A percentile compares a stretch with the other conserved stretches of the same genome.
These are phyloP conservation scores for Arrhamphus sclerolepis DNA, from an alignment of 2,797 vertebrate species.

Conservation along the genomic window DNA sequence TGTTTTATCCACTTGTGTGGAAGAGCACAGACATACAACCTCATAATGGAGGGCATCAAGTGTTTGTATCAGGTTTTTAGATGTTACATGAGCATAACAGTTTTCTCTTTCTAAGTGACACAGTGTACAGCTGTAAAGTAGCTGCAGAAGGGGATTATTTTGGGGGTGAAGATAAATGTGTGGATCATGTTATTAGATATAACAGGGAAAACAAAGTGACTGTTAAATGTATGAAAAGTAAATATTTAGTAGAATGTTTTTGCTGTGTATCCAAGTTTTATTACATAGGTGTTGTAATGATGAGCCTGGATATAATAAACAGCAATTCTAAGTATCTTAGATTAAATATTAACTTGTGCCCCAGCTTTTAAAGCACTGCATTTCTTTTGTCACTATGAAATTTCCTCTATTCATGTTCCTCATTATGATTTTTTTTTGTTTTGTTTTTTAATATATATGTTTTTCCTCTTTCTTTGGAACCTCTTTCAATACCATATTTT, in stretches of 20 bases:
- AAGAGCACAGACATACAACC: slow-evolving; percentile 41
- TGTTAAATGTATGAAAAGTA: slow-evolving; percentile 23
- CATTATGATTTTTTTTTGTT: not conserved
- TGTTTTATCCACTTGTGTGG: slow-evolving; percentile 59
- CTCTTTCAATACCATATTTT: slow-evolving; percentile 4
- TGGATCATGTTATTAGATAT: too few species aligned
- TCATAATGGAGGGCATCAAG: slow-evolving; percentile 49
- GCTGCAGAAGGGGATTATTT: slow-evolving; percentile 6
- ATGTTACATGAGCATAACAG: too few species aligned
- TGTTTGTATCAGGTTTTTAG: too few species aligned
- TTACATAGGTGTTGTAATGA: slow-evolving; percentile 11
- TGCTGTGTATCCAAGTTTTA: slow-evolving; percentile 19
- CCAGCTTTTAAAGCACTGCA: slow-evolving; percentile 54
- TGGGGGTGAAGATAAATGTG: not conserved
- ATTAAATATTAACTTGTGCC: slow-evolving; percentile 73
- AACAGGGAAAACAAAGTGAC: slow-evolving; percentile 1
- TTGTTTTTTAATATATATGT: too few species aligned
- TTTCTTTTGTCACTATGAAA: slow-evolving; percentile 23
- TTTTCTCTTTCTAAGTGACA: too few species aligned
- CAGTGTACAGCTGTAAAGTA: too few species aligned
- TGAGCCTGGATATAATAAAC: slow-evolving; percentile 33
- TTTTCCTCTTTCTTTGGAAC: not conserved
- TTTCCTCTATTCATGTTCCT: slow-evolving; percentile 8
- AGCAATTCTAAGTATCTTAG: slow-evolving; percentile 20
- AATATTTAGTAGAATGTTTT: slow-evolving; percentile 40